Evolutionary conservation across 2,113 vertebrate genomes (phyloP).

Genomic region (Neotoma lepida): DNA sequence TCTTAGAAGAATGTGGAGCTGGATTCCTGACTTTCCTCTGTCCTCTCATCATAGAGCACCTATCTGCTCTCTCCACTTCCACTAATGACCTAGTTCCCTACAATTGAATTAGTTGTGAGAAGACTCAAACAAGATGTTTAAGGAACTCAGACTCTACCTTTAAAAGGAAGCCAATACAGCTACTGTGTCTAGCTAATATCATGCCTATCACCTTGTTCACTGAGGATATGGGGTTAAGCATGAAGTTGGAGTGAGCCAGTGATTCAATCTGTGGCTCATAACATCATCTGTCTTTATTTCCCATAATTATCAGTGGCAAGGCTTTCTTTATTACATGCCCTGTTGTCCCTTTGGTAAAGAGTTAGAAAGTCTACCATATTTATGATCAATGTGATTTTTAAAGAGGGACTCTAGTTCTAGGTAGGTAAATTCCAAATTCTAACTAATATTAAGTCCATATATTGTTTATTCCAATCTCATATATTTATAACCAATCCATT

Average conservation of each 20-base stretch:
- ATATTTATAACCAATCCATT: conserved; percentile 43
- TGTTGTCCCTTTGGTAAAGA: not conserved
- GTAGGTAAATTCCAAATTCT: not conserved
- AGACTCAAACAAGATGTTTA: not conserved
- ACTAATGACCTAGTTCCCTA: not conserved
- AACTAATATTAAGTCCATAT: conserved; percentile 27
- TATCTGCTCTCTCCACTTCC: not conserved
- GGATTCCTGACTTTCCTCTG: not conserved
- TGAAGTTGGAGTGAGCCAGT: not conserved
- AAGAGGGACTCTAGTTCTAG: not conserved
- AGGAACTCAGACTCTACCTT: not conserved
- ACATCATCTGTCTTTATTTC: not conserved
- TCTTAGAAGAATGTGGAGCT: not conserved
- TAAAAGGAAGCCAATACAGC: not conserved
- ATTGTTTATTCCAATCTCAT: not conserved
- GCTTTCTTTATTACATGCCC: not conserved
- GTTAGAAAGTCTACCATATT: not conserved
- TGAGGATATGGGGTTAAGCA: too few relatives aligned
- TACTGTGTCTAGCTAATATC: not conserved
- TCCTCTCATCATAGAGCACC: not conserved
- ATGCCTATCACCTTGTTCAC: not conserved
- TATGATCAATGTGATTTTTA: not conserved
- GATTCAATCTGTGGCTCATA: not conserved
- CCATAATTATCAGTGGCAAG: not conserved
- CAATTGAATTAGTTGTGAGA: not conserved